Evolutionary conservation across 2,888 invertebrate genomes (phyloP).

Genomic region (Gryllus longicercus): DNA sequence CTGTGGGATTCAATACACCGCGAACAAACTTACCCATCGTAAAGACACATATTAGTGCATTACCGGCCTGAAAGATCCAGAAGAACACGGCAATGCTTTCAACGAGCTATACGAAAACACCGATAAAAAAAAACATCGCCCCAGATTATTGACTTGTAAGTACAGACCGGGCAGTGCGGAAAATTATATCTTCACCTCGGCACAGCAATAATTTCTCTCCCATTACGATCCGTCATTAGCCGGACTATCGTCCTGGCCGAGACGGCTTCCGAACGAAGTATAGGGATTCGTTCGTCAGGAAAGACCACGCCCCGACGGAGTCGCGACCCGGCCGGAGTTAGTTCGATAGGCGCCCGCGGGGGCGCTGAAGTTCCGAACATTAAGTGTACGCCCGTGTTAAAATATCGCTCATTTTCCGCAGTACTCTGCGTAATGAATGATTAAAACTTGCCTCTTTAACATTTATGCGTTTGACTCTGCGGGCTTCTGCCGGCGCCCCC

Average conservation of each 20-base stretch:
- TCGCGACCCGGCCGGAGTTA: not conserved
- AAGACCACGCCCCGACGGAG: not conserved
- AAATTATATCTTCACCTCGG: conserved; percentile 1
- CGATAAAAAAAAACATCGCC: not conserved
- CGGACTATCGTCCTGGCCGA: not conserved
- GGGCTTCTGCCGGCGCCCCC: not conserved
- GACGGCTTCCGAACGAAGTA: not conserved
- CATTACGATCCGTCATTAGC: conserved; percentile 5
- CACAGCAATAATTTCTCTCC: conserved; percentile 4
- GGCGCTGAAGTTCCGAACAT: conserved; percentile 17
- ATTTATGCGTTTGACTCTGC: conserved; percentile 17
- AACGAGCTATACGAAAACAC: not conserved
- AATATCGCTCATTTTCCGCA: not conserved
- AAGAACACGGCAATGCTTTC: too few species aligned
- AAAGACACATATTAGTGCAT: too few species aligned
- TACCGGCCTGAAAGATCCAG: too few species aligned
- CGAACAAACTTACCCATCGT: too few species aligned
- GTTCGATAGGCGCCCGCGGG: not conserved
- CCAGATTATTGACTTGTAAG: not conserved
- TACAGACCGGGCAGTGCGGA: not conserved
- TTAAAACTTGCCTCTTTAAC: conserved; percentile 17
- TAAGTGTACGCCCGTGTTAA: conserved; percentile 5
- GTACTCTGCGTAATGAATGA: not conserved
- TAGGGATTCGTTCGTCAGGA: not conserved
- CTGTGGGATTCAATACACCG: too few species aligned